Evolutionary conservation across 2,113 vertebrate species (phyloP).

Genomic region (Zosterops hypoxanthus): DNA sequence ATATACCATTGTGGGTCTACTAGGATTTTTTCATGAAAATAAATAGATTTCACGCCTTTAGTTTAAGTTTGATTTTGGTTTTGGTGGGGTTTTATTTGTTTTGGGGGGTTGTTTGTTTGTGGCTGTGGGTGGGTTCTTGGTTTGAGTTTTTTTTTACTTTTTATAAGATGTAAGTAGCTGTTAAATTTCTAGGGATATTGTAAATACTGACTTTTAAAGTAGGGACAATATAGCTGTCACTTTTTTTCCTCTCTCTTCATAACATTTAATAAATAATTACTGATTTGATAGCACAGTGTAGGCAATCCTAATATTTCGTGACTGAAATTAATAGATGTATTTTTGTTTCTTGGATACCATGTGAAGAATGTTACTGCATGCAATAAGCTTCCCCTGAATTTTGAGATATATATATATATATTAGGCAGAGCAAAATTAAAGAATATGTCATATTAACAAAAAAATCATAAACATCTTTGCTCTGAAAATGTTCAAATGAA

Average conservation of each 20-base stretch:
- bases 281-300: background rate
- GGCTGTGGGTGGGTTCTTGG: background rate
- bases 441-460: background rate
- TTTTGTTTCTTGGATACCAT: background rate
- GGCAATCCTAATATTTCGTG: background rate
- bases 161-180: background rate
- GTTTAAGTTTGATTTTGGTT: background rate
- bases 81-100: background rate
- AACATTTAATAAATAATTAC: background rate
- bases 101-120: background rate
- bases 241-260: background rate
- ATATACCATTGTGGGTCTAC: rapidly evolving
- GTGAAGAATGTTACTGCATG: background rate
- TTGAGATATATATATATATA: background rate
- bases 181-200: background rate
- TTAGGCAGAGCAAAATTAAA: background rate
- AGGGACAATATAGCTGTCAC: background rate
- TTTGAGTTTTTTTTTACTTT: background rate
- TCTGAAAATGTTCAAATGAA: background rate
- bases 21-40: background rate
- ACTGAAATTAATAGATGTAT: background rate
- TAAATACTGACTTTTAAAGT: background rate
- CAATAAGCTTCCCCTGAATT: background rate
- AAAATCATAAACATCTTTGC: background rate
- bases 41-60: rapidly evolving